Evolutionary conservation across 2,113 vertebrate species (phyloP).

Genomic region (Haemorhous mexicanus): DNA sequence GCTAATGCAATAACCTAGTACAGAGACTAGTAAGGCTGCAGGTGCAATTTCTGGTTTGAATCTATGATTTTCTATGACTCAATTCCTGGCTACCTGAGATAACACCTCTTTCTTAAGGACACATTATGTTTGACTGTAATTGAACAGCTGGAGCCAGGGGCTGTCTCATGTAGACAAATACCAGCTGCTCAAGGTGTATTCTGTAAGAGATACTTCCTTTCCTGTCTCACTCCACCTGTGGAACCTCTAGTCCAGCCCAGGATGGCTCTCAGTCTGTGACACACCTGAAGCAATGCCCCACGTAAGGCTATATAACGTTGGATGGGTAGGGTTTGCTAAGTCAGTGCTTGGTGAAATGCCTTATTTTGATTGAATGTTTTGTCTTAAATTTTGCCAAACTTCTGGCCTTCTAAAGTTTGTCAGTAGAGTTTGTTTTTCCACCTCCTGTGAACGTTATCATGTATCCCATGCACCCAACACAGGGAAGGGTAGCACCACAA

Average conservation of each 20-base stretch:
- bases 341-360: background rate
- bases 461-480: accelerated
- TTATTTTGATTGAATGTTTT: background rate
- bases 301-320: background rate
- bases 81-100: background rate
- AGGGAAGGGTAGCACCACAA: background rate
- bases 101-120: background rate
- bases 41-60: background rate
- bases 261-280: background rate
- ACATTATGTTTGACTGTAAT: background rate
- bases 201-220: background rate
- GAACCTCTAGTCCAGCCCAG: background rate
- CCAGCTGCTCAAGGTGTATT: background rate
- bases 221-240: background rate
- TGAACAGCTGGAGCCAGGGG: background rate
- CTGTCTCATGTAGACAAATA: background rate
- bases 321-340: background rate
- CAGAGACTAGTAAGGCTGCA: background rate
- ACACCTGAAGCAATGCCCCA: background rate
- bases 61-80: background rate
- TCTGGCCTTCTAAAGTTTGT: background rate
- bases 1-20: background rate
- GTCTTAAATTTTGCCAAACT: background rate
- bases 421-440: background rate
- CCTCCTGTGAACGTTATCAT: background rate